phyloP scores from a whole-genome alignment of 2,797 vertebrate genomes.

The Chaunax sp. region DNA sequence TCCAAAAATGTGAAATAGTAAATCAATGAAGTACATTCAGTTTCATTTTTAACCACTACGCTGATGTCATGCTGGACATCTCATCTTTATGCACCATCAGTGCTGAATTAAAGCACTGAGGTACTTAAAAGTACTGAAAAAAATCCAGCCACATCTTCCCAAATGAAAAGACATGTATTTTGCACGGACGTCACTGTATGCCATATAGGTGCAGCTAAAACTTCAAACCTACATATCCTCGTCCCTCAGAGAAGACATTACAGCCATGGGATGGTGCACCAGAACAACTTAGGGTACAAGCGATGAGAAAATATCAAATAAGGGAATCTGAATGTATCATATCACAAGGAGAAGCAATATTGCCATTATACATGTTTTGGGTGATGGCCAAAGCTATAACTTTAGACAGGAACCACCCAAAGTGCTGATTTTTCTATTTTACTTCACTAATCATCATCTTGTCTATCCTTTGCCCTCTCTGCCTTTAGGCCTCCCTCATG shows the following conservation, averaged over 20 bases:
- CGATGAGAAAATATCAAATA: too few relatives aligned
- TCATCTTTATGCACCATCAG: background rate
- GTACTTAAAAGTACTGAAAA: too few relatives aligned
- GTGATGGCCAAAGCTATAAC: constrained; percentile 24
- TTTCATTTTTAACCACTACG: background rate
- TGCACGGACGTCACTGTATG: constrained; percentile 11
- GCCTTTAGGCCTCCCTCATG: constrained; percentile 23
- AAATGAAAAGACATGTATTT: too few relatives aligned
- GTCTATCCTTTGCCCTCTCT: constrained; percentile 3
- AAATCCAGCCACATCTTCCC: too few relatives aligned
- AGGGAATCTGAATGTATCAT: too few relatives aligned
- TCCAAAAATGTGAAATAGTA: background rate
- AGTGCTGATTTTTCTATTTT: constrained; percentile 8
- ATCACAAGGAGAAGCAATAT: background rate
- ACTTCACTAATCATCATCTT: constrained; percentile 13
- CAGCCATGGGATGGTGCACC: too few relatives aligned
- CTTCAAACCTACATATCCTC: too few relatives aligned
- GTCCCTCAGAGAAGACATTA: too few relatives aligned
- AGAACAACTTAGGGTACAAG: too few relatives aligned
- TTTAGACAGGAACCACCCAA: constrained; percentile 11
- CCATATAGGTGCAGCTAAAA: constrained; percentile 4
- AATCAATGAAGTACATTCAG: too few relatives aligned
- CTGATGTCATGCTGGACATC: too few relatives aligned
- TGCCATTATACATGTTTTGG: constrained; percentile 3
- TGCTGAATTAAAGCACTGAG: background rate